Conservation (phyloP, 2,797 vertebrate species). For the Karalla daura region DNA sequence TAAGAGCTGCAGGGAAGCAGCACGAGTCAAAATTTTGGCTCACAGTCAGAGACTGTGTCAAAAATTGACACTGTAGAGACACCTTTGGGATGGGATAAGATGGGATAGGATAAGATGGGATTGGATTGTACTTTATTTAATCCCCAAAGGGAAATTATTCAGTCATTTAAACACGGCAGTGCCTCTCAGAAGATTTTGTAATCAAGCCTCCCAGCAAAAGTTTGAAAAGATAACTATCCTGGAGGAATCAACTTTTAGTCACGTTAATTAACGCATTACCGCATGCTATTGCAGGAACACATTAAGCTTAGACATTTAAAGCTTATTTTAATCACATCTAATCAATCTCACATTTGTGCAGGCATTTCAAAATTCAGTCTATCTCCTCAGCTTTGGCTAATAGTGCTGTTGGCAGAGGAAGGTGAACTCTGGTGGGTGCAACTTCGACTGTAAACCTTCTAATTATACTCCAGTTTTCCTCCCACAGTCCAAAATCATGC, state of each 20-base stretch:
- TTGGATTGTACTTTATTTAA: too few species aligned
- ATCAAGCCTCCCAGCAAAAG: slow-evolving; percentile 10
- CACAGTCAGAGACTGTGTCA: background rate
- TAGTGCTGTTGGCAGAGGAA: slow-evolving; percentile 8
- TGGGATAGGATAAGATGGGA: too few species aligned
- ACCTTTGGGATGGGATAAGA: too few species aligned
- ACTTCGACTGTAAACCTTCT: slow-evolving; percentile 63
- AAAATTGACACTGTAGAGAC: background rate
- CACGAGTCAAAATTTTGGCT: background rate
- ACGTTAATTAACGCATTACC: slow-evolving; percentile 12
- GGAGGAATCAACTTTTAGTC: slow-evolving; percentile 4
- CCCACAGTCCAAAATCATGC: too few species aligned
- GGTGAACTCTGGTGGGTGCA: slow-evolving; percentile 32
- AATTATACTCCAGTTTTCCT: too few species aligned
- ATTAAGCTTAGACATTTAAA: background rate
- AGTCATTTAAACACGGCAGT: background rate
- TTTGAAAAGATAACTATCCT: slow-evolving; percentile 35
- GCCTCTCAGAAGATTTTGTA: background rate
- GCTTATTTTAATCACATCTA: background rate
- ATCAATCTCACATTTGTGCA: too few species aligned
- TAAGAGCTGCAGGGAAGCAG: background rate
- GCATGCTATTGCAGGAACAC: slow-evolving; percentile 8
- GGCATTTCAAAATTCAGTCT: slow-evolving; percentile 17
- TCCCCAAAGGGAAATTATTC: too few species aligned
- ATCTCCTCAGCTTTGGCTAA: slow-evolving; percentile 18